Conservation (phyloP, 2,888 invertebrate species). For the Sycophila texana region DNA sequence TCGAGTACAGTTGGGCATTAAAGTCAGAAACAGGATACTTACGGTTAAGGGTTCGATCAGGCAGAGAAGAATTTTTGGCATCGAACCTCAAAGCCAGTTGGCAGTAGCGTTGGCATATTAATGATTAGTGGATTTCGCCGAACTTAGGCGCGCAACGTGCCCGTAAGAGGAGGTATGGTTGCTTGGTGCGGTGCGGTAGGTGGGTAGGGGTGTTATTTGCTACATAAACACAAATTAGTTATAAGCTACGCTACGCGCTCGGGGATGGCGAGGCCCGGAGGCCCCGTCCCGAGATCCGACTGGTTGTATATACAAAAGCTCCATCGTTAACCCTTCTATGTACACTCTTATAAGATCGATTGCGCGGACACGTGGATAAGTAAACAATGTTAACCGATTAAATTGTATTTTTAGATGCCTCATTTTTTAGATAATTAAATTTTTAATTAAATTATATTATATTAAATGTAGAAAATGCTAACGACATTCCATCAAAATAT, state of each 20-base stretch:
- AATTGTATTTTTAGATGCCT: no score
- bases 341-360: slow-evolving; percentile 2
- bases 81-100: slow-evolving; percentile 69
- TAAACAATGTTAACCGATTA: background rate
- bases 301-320: slow-evolving; percentile 41
- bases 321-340: slow-evolving; percentile 6
- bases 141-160: slow-evolving; percentile 61
- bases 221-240: slow-evolving; percentile 75
- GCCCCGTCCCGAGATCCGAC: slow-evolving; percentile 1
- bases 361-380: background rate
- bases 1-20: slow-evolving; percentile 3
- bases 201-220: slow-evolving; percentile 72
- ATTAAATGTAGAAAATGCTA: no score
- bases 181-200: slow-evolving; percentile 60
- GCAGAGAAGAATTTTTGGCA: slow-evolving; percentile 64
- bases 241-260: slow-evolving; percentile 66
- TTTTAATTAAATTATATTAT: no score
- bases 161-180: slow-evolving; percentile 41
- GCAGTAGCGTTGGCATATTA: slow-evolving; percentile 67
- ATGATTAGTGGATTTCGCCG: slow-evolving; percentile 74
- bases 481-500: no score
- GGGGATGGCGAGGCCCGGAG: slow-evolving; percentile 50
- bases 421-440: no score
- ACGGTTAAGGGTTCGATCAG: slow-evolving; percentile 64
- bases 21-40: slow-evolving; percentile 64